Conservation (phyloP, 2,888 invertebrate genomes). For the Ceraclea dissimilis region DNA sequence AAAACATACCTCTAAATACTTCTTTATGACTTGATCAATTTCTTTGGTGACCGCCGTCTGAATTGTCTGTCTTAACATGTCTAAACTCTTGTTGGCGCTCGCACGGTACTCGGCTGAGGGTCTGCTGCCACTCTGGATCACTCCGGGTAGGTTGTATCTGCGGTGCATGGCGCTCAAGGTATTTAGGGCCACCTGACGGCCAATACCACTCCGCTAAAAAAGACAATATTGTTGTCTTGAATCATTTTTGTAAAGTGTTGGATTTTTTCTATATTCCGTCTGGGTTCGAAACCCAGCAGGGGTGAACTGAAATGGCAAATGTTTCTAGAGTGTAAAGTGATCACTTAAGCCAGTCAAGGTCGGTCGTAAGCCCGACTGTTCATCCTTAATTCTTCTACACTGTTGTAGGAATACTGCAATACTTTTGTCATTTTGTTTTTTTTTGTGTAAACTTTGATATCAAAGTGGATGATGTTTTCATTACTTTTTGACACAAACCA, state of each 20-base stretch:
- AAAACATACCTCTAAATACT: slow-evolving; percentile 67
- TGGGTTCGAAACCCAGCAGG: no score
- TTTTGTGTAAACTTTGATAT: no score
- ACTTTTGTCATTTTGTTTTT: no score
- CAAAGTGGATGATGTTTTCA: background rate
- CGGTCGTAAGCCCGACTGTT: no score
- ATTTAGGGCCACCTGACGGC: slow-evolving; percentile 62
- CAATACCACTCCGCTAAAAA: slow-evolving; percentile 44
- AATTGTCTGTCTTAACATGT: slow-evolving; percentile 65
- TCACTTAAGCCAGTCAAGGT: no score
- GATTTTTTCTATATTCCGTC: no score
- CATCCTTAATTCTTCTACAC: no score
- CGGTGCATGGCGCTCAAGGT: slow-evolving; percentile 58
- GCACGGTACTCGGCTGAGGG: slow-evolving; percentile 50
- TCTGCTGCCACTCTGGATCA: slow-evolving; percentile 45
- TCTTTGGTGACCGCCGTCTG: slow-evolving; percentile 72
- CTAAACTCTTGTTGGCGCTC: slow-evolving; percentile 64
- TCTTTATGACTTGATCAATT: slow-evolving; percentile 67
- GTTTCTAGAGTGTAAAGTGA: no score
- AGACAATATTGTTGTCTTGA: no score
- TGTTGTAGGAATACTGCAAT: background rate
- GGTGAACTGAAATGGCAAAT: no score
- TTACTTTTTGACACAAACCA: no score
- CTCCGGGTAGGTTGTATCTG: slow-evolving; percentile 50
- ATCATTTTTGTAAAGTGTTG: no score